Evolutionary conservation across 2,113 vertebrate species (phyloP).

Genomic region (Oryzias woworae): DNA sequence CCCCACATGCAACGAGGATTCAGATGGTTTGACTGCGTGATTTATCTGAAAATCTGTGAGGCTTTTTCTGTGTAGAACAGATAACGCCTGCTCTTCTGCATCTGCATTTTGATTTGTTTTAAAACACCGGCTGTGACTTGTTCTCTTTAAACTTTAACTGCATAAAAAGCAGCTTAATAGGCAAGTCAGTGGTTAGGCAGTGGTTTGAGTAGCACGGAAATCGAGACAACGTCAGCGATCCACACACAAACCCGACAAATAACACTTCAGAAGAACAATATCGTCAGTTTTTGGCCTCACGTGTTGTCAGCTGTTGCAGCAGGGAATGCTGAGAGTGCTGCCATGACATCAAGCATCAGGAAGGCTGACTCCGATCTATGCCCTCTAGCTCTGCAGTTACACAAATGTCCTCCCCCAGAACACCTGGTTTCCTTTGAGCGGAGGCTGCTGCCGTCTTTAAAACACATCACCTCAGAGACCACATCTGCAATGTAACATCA

Average conservation of each 20-base stretch:
- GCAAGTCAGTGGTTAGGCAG: too few relatives aligned
- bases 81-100: not conserved
- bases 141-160: too few relatives aligned
- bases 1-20: not conserved
- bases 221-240: not conserved
- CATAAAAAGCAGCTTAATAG: too few relatives aligned
- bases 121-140: too few relatives aligned
- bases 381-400: constrained; percentile 5
- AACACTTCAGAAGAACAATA: not conserved
- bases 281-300: constrained; percentile 3
- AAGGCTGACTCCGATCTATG: constrained; percentile 21
- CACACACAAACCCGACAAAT: not conserved
- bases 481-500: not conserved
- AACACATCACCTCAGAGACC: not conserved
- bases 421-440: constrained; percentile 48
- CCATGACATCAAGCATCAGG: constrained; percentile 34
- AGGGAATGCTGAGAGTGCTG: constrained; percentile 20
- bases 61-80: not conserved
- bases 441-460: not conserved
- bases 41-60: not conserved
- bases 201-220: not conserved
- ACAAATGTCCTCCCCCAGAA: constrained; percentile 36
- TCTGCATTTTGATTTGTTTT: too few relatives aligned
- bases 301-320: constrained; percentile 48
- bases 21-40: not conserved